These are phyloP conservation scores for Leguminivora glycinivorella DNA, from an alignment of 1,140 invertebrate species.

Conservation along the genomic window DNA sequence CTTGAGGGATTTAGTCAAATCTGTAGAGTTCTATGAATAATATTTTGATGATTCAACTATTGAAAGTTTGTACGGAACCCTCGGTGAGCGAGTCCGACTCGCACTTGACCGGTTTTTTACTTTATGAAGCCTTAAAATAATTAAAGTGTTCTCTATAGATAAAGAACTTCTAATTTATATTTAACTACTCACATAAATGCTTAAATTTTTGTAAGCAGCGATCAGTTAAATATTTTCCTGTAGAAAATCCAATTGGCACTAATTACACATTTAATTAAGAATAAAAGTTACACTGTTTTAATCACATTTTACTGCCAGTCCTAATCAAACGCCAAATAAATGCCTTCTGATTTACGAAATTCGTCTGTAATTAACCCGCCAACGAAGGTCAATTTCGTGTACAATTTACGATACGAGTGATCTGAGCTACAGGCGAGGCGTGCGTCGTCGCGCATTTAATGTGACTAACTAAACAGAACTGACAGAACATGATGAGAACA, in stretches of 20 bases:
- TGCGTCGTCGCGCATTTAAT: neutral
- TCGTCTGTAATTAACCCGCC: neutral
- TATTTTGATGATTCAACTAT: no score
- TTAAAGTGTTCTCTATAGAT: no score
- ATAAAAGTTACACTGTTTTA: neutral
- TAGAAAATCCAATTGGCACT: neutral
- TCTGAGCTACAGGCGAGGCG: neutral
- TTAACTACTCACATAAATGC: neutral
- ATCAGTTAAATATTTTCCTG: neutral
- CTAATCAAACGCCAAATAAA: neutral
- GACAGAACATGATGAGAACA: no score
- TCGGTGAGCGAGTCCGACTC: no score
- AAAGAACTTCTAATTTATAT: no score
- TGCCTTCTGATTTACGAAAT: neutral
- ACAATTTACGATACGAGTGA: neutral
- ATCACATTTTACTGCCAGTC: slow-evolving; percentile 9
- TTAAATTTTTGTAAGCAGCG: neutral
- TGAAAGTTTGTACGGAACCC: no score
- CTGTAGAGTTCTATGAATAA: no score
- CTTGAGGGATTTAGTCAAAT: no score
- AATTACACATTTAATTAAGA: neutral
- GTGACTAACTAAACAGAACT: slow-evolving; percentile 17
- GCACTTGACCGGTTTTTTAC: no score
- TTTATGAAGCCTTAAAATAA: no score
- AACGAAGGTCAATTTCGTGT: neutral